Base-by-base conservation (phyloP, 2,888 invertebrate genomes). In the Brachyopa scutellaris region DNA sequence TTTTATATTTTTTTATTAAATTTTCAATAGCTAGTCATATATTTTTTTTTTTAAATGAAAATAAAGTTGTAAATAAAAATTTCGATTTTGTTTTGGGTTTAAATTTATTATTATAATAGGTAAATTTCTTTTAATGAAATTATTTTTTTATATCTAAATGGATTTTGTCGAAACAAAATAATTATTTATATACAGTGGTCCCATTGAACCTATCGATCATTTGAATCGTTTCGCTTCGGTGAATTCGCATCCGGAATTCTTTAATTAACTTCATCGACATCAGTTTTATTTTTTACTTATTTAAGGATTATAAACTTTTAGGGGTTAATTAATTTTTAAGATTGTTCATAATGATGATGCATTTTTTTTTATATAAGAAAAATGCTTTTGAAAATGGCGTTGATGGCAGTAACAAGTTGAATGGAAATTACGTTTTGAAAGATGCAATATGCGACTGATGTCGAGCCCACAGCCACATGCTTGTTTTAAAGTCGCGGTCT, bases 21-120 rank as follows among this genome's bases (percentile, higher is more conserved):
- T 47, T 78, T 73, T 53, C 26, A 33, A 55, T 62, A 51, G 36
- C 67, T 69, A 38, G 67, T 69, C 83, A 84, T n/a, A n/a, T n/a
- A n/a, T n/a, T n/a, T n/a, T n/a, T n/a, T n/a, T 84, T 84, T 85
- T 86, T 82, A 85, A 85, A 76, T 85, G 84, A 85, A 87, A 86
- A 86, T 86, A 85, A 86, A 87, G 85, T 85, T 86, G 85, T 36
- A 77, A 33, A 62, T 49, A 51, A 57, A 62, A 15, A 53, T 49
- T 38, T 70, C 57, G 45, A 72, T 19, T 78, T 70, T 45, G 29
- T 47, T 59, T 26, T 26, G 3, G 6, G 26, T 26, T 26, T 21
- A 49, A 23, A 45, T 64, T 49, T 53, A 57, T 55, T 53, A 57
- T 55, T 49, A 40, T 40, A 67, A 42, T 51, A 59, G 19, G 64